A percentile compares a stretch with the other conserved stretches of the same genome.
phyloP scores from a whole-genome alignment of 2,113 vertebrate genomes.

The Stigmatopora argus region DNA sequence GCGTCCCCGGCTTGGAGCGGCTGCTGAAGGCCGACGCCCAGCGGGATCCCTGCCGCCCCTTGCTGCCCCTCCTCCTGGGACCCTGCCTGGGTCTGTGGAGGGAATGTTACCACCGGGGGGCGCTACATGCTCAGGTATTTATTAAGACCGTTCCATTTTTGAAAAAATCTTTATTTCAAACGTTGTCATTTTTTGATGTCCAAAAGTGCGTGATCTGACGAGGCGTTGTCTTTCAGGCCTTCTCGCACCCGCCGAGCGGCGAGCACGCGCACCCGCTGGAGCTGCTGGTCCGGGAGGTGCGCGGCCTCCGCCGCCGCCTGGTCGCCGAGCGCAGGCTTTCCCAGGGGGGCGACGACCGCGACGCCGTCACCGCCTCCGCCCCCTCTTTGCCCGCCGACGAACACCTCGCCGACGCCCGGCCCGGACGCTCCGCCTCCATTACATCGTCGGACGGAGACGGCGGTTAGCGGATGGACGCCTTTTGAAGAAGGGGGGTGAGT shows the following conservation, averaged over 20 bases:
- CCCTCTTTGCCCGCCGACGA: neutral
- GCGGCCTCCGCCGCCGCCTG: conserved; percentile 24
- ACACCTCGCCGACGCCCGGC: conserved; percentile 62
- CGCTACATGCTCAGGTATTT: conserved; percentile 79
- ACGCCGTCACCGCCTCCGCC: conserved; percentile 65
- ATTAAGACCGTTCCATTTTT: neutral
- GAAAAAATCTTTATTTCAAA: too few species aligned
- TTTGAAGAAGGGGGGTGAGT: too few species aligned
- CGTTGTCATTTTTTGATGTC: too few species aligned
- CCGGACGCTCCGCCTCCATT: conserved; percentile 50
- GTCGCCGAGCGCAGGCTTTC: conserved; percentile 21
- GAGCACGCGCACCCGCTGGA: conserved; percentile 70
- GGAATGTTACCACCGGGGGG: conserved; percentile 85
- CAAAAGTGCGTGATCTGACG: too few species aligned
- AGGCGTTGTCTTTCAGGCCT: conserved; percentile 53
- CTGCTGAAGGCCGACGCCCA: conserved; percentile 49
- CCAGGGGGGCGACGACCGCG: conserved; percentile 70
- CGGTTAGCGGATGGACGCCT: neutral
- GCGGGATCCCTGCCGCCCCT: conserved; percentile 60
- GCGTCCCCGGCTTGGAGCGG: conserved; percentile 70
- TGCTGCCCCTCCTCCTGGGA: conserved; percentile 76
- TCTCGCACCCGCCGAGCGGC: conserved; percentile 65
- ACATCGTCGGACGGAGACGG: conserved; percentile 54
- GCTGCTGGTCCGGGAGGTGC: conserved; percentile 67
- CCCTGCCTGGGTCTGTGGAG: conserved; percentile 83